Evolutionary conservation across 2,113 vertebrate species (phyloP).

Genomic region (Nothocercus julius): DNA sequence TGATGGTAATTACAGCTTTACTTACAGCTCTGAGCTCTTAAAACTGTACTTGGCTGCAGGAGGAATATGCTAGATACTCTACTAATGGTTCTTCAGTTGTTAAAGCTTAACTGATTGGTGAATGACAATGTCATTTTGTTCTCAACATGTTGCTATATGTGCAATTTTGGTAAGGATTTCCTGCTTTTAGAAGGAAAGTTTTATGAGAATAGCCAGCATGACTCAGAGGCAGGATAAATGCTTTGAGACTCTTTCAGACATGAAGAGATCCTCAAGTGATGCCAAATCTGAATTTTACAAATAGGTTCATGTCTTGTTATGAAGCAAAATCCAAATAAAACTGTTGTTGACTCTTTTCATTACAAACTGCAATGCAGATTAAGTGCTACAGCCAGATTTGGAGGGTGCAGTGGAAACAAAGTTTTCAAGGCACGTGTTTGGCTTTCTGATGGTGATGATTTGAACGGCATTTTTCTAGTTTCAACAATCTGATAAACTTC

Average conservation of each 20-base stretch:
- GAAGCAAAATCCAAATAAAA: neutral
- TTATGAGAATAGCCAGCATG: neutral
- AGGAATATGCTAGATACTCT: neutral
- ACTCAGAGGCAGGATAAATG: neutral
- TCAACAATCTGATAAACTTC: conserved; percentile 13
- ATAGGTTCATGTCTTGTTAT: neutral
- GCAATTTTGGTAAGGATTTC: conserved; percentile 18
- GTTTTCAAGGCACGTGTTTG: neutral
- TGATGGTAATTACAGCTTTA: neutral
- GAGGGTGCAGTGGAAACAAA: neutral
- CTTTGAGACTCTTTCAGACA: neutral
- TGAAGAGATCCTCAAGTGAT: neutral
- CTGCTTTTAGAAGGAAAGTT: neutral
- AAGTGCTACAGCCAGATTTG: neutral
- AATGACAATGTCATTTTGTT: neutral
- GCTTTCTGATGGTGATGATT: neutral
- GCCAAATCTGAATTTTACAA: neutral
- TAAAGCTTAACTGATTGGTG: neutral
- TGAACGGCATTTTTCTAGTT: neutral
- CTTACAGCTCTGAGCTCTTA: neutral
- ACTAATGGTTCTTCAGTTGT: neutral
- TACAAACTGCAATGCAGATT: neutral
- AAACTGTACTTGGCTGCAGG: neutral
- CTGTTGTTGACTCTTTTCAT: neutral
- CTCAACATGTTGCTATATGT: neutral